Evolutionary conservation across 1,140 invertebrate genomes (phyloP), one percentile per base, ranked within the genome.

Genomic region (Protaetia brevitarsis): DNA sequence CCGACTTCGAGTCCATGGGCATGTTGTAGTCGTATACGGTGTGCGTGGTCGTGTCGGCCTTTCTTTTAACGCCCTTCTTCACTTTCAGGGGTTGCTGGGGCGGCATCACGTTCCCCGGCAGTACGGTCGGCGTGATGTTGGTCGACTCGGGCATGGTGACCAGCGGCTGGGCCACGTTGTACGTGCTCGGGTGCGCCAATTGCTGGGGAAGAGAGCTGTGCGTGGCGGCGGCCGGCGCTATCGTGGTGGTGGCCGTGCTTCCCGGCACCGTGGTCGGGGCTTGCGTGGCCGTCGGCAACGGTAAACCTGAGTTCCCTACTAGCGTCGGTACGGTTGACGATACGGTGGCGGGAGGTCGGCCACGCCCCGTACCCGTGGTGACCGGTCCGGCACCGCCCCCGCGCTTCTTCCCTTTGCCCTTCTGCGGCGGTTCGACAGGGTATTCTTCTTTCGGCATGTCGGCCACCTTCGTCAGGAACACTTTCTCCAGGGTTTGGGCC

Each of bases 11-110:
- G 19, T 61, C 59, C 1, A 34, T 11, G 7, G 59, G 59, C 19
- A 30, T 61, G 26, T 30, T 61, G 68, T 82, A 85, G 75, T 80
- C 76, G 59, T 81, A 81, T 75, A 86, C 86, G 71, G 88, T 90
- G 16, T 30, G 90, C 51, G 94, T 96, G 16, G 95, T 97, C 37
- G 95, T 97, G 79, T 99, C 97, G 67, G 96, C 97, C 91, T 99
- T 98, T 87, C 97, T 90, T 81, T 99, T 99, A 68, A 99, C 94
- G 30, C 96, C 96, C 81, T 97, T 97, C 85, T 96, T 96, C 65
- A 91, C 83, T 85, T 94, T 90, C 28, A 88, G 87, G 56, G 88
- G 88, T 77, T 88, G 87, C 26, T 30, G 31, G 13, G 59, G 31
- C 13, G 59, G 59, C n/a, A 61, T 19, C 6, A 61, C 59, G 30